phyloP scores from a whole-genome alignment of 2,888 invertebrate species.

The Patella ulyssiponensis region DNA sequence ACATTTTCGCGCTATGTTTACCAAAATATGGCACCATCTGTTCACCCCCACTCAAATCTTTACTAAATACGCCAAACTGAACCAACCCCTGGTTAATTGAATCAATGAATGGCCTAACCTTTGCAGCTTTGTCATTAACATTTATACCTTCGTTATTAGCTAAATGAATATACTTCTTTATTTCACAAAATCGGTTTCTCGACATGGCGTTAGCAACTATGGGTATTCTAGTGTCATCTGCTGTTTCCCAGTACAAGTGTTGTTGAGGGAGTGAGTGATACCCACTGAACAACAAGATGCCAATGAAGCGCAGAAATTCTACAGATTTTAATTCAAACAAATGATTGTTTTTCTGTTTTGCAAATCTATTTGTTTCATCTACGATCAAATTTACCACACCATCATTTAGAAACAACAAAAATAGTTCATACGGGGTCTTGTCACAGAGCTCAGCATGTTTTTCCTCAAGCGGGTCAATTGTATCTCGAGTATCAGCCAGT shows the following conservation, averaged over 20 bases:
- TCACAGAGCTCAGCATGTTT: background rate
- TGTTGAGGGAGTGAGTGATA: background rate
- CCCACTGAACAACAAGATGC: background rate
- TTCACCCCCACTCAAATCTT: background rate
- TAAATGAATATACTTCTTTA: background rate
- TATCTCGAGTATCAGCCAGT: background rate
- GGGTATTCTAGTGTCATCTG: background rate
- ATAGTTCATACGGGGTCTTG: background rate
- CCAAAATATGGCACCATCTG: background rate
- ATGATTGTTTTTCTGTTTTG: background rate
- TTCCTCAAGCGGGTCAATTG: background rate
- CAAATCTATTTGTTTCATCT: background rate
- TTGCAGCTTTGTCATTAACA: background rate
- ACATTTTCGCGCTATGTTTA: background rate
- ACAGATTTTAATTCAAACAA: background rate
- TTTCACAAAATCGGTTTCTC: slow-evolving; percentile 1
- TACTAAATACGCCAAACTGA: background rate
- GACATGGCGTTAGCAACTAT: background rate
- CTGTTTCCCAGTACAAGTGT: background rate
- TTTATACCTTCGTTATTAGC: background rate
- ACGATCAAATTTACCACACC: background rate
- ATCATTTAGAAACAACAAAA: background rate
- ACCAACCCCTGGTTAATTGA: background rate
- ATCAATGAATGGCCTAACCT: background rate
- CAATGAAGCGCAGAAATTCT: background rate